These are phyloP conservation scores for Acanthacorydalis orientalis DNA, from an alignment of 2,888 invertebrate genomes.

Conservation along the genomic window DNA sequence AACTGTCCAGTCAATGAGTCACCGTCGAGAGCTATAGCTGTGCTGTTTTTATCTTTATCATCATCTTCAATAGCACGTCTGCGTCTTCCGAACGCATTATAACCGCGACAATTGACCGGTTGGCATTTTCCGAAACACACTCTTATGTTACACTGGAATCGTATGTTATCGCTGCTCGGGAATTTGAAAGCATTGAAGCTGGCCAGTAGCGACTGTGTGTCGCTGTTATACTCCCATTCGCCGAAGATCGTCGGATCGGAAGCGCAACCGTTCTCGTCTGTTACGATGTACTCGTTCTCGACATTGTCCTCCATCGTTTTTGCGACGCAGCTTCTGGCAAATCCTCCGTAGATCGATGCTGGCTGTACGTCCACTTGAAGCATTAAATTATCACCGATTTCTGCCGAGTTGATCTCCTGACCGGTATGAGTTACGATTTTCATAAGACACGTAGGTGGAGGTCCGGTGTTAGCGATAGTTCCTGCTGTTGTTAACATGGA, in stretches of 20 bases:
- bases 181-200: constrained; percentile 90
- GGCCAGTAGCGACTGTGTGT: constrained; percentile 69
- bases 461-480: constrained; percentile 88
- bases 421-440: constrained; percentile 75
- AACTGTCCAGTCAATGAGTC: constrained; percentile 56
- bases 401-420: constrained; percentile 77
- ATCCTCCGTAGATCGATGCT: constrained; percentile 79
- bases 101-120: constrained; percentile 84
- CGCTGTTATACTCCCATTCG: constrained; percentile 81
- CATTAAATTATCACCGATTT: constrained; percentile 79
- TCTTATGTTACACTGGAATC: constrained; percentile 90
- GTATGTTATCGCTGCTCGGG: constrained; percentile 83
- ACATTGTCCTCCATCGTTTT: constrained; percentile 78
- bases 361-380: constrained; percentile 74
- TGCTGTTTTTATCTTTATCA: constrained; percentile 28
- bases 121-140: constrained; percentile 92
- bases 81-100: constrained; percentile 76
- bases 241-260: constrained; percentile 85
- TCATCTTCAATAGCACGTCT: constrained; percentile 41
- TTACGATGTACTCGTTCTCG: constrained; percentile 82
- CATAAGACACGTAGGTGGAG: constrained; percentile 85
- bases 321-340: constrained; percentile 83
- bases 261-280: constrained; percentile 86
- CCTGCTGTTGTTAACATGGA: constrained; percentile 91
- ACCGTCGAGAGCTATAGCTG: constrained; percentile 39